Evolutionary conservation across 2,113 vertebrate species (phyloP), one percentile per base, ranked within the genome.

Genomic region (Coptodon bakossiorum): DNA sequence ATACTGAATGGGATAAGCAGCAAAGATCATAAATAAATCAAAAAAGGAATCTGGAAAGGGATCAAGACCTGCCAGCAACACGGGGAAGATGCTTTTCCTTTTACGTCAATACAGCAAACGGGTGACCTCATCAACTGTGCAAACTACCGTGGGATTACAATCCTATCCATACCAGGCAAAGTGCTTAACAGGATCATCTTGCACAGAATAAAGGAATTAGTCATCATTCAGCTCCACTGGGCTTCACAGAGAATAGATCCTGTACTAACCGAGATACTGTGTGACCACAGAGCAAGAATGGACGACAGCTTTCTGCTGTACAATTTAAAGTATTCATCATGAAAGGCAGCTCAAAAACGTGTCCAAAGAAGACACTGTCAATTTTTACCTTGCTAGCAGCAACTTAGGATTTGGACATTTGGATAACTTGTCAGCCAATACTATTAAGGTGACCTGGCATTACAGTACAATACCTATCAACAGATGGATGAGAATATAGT

Each of bases 161-260:
- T 59, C 54, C 53, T 48, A 57, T 31, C 59, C 45, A 40, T 53
- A 48, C 16, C 71, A 48, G 80, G 71, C 80, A 76, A 78, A 80
- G 84, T 80, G 82, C 80, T 87, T 85, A 87, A 92, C 80, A 40
- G 63, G 87, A 91, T 89, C 80, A 84, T 87, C 80, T 83, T 40
- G 27, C 68, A 40, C 81, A 84, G 86, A 80, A 84, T 86, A 82
- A 92, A 88, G 54, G 80, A 81, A 83, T 79, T 78, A 84, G 78
- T 88, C 80, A 79, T 66, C 45, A 66, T 81, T 81, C 36, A 56
- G 50, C 76, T 43, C 38, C 29, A 84, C 56, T 34, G 83, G 45
- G 19, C 48, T 63, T 59, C 82, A 4, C 57, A 43, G 45, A 8
- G 50, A 81, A 86, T 40, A 48, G 53, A 80, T 17, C 34, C 31